Percentiles rank a stretch among this genome's conserved stretches.
These are phyloP conservation scores for Trichoplusia ni DNA, from an alignment of 1,140 invertebrate genomes.

Conservation along the genomic window DNA sequence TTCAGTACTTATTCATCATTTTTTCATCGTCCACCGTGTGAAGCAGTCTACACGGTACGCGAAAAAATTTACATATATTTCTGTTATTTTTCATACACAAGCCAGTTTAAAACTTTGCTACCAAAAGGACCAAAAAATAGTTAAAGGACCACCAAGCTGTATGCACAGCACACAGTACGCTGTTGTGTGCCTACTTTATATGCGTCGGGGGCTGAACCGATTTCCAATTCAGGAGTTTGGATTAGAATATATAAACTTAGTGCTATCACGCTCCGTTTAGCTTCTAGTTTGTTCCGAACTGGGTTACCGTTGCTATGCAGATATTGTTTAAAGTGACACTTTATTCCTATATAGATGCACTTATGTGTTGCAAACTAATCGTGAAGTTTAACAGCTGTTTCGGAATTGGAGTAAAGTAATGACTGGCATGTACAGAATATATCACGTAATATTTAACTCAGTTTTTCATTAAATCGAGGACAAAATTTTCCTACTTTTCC, in stretches of 20 bases:
- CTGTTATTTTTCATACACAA: background rate
- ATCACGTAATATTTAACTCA: no score
- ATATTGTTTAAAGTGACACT: background rate
- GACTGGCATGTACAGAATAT: no score
- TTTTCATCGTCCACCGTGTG: no score
- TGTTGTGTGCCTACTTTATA: background rate
- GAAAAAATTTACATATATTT: background rate
- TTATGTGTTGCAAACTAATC: no score
- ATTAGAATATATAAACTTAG: constrained; percentile 20
- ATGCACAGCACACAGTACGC: background rate
- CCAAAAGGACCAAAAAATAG: background rate
- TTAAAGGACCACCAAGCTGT: background rate
- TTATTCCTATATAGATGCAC: no score
- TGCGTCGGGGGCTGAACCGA: constrained; percentile 4
- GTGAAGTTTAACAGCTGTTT: no score
- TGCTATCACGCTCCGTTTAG: constrained; percentile 9
- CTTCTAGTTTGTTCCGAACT: constrained; percentile 5
- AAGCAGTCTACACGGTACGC: no score
- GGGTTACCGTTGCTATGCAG: background rate
- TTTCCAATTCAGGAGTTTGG: constrained; percentile 10
- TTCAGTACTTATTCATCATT: no score
- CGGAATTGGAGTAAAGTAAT: no score
- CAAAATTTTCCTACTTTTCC: no score
- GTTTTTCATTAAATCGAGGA: no score
- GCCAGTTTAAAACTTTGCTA: background rate